Evolutionary conservation across 2,113 vertebrate genomes (phyloP).

Genomic region (Gasterosteus nipponicus): DNA sequence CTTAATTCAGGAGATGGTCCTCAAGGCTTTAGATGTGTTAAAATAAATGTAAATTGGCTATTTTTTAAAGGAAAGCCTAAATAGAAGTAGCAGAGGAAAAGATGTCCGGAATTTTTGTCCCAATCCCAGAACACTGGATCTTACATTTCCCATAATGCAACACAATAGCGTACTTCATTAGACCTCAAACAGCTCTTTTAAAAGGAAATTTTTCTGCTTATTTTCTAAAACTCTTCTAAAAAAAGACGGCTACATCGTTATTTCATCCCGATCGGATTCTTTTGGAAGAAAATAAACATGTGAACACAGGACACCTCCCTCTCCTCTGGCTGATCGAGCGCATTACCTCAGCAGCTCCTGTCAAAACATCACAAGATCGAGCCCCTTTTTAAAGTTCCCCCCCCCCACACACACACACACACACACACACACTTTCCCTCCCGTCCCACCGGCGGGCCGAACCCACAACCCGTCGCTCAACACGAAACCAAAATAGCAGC

Average conservation of each 20-base stretch:
- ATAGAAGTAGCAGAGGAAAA: background rate
- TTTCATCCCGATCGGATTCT: slow-evolving; percentile 16
- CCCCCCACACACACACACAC: too few species aligned
- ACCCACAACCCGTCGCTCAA: slow-evolving; percentile 13
- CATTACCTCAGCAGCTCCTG: slow-evolving; percentile 37
- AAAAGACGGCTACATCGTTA: slow-evolving; percentile 2
- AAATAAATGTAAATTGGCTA: background rate
- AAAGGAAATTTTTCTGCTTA: background rate
- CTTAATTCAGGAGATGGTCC: too few species aligned
- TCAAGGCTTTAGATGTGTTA: background rate
- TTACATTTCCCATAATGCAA: slow-evolving; percentile 13
- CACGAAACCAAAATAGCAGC: slow-evolving; percentile 21
- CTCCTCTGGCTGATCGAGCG: slow-evolving; percentile 26
- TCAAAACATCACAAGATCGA: slow-evolving; percentile 37
- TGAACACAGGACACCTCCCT: slow-evolving; percentile 41
- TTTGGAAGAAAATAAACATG: slow-evolving; percentile 9
- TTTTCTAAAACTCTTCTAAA: background rate
- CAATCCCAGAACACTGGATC: background rate
- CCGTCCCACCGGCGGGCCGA: slow-evolving; percentile 13
- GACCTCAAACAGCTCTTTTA: background rate
- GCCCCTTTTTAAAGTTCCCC: slow-evolving; percentile 29
- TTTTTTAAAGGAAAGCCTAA: background rate
- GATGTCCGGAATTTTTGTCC: background rate
- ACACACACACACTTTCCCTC: background rate
- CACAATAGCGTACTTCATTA: background rate